Percentiles rank a stretch among this genome's conserved stretches.
Evolutionary conservation across 2,888 invertebrate genomes (phyloP).

Genomic region (Mycalesis mineus): DNA sequence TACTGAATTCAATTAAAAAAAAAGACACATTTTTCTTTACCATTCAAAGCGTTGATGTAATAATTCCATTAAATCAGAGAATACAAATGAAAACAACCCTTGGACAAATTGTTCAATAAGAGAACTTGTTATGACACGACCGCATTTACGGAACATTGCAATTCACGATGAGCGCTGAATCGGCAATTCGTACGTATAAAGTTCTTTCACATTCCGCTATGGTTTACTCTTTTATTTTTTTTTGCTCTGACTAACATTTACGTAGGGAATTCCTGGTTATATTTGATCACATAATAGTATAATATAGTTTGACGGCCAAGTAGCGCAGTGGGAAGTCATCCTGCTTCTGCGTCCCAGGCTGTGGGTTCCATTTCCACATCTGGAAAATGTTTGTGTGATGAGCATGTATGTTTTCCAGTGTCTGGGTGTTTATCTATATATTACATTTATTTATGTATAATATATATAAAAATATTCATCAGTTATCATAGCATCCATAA

Average conservation of each 20-base stretch:
- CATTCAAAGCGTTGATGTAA: background rate
- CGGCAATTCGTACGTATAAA: constrained; percentile 5
- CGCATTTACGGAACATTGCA: constrained; percentile 9
- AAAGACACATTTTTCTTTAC: background rate
- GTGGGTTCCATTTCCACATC: too few relatives aligned
- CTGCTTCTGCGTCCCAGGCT: too few relatives aligned
- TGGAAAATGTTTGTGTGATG: too few relatives aligned
- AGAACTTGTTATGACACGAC: constrained; percentile 12
- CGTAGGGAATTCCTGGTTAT: background rate
- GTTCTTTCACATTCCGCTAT: constrained; percentile 2
- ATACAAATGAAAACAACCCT: background rate
- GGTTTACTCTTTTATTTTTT: background rate
- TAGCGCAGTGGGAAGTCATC: too few relatives aligned
- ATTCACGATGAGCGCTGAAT: constrained; percentile 14
- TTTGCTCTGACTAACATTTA: background rate
- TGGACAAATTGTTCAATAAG: constrained; percentile 12
- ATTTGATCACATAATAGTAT: too few relatives aligned
- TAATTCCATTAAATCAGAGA: background rate
- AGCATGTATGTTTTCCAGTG: too few relatives aligned
- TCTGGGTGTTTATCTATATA: too few relatives aligned
- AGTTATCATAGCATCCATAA: too few relatives aligned
- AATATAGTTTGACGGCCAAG: too few relatives aligned
- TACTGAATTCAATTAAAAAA: too few relatives aligned
- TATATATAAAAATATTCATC: too few relatives aligned
- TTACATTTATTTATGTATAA: too few relatives aligned